phyloP scores from a whole-genome alignment of 2,113 vertebrate species.

The Hepsetus odoe region DNA sequence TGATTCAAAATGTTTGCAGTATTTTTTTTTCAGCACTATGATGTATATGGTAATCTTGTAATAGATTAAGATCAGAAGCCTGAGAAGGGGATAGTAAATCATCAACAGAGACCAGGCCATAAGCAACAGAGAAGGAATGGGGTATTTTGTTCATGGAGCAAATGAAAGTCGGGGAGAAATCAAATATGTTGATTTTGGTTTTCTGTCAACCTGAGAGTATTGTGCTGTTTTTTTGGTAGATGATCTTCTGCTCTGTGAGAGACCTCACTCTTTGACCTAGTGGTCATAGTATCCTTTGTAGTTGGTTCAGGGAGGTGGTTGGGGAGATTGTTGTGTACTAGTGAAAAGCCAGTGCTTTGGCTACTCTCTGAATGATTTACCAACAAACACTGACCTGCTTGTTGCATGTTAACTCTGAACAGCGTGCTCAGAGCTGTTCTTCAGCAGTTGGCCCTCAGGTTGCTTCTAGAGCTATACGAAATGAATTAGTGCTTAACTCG shows the following conservation, averaged over 20 bases:
- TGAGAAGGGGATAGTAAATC: too few species aligned
- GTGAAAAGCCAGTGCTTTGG: neutral
- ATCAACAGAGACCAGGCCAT: too few species aligned
- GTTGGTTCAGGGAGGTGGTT: neutral
- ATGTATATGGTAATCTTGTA: neutral
- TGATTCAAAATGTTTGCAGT: slow-evolving; percentile 3
- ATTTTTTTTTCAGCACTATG: neutral
- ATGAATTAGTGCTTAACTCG: neutral
- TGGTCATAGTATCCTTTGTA: neutral
- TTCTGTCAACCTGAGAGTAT: neutral
- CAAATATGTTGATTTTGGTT: neutral
- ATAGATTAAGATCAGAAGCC: neutral
- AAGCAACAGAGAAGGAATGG: neutral
- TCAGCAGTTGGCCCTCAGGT: neutral
- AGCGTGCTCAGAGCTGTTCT: neutral
- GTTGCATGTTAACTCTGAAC: slow-evolving; percentile 30
- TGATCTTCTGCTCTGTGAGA: neutral
- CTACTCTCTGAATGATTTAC: slow-evolving; percentile 47
- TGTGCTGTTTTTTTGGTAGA: neutral
- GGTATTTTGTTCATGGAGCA: neutral
- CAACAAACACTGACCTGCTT: neutral
- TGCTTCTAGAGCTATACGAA: neutral
- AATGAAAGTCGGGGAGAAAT: neutral
- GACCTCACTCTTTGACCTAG: neutral
- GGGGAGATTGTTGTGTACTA: neutral